Percentiles rank a stretch among this genome's conserved stretches.
These are phyloP conservation scores for Neosilurus hyrtlii DNA, from an alignment of 2,797 vertebrate species.

Conservation along the genomic window DNA sequence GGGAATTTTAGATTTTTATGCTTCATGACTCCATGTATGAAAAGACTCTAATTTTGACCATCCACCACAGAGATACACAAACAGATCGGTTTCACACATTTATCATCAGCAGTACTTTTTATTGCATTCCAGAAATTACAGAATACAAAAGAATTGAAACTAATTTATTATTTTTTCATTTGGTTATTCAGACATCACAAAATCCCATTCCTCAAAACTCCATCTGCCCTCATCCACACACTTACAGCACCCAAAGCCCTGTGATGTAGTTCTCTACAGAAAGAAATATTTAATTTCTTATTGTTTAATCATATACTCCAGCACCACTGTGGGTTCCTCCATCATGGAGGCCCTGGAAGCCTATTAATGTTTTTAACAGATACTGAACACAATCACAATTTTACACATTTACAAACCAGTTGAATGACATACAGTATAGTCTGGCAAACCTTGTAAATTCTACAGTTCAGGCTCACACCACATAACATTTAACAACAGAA, in stretches of 20 bases:
- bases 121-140: background rate
- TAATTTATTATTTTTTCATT: slow-evolving; percentile 5
- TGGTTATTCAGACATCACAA: background rate
- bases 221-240: background rate
- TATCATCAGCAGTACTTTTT: background rate
- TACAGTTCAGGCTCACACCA: background rate
- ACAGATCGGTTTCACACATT: background rate
- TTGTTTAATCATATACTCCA: slow-evolving; percentile 8
- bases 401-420: background rate
- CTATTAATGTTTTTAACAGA: background rate
- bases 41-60: background rate
- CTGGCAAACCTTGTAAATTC: background rate
- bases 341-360: background rate
- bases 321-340: slow-evolving; percentile 5
- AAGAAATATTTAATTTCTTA: background rate
- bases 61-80: background rate
- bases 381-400: slow-evolving; percentile 14
- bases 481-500: background rate
- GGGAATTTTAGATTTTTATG: background rate
- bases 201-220: background rate
- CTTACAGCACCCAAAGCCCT: background rate
- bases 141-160: background rate
- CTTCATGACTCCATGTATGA: background rate
- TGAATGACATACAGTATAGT: background rate
- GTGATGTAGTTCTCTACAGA: background rate